Percentiles rank a stretch among this genome's conserved stretches.
phyloP scores from a whole-genome alignment of 2,113 vertebrate genomes.

The Seriola aureovittata region DNA sequence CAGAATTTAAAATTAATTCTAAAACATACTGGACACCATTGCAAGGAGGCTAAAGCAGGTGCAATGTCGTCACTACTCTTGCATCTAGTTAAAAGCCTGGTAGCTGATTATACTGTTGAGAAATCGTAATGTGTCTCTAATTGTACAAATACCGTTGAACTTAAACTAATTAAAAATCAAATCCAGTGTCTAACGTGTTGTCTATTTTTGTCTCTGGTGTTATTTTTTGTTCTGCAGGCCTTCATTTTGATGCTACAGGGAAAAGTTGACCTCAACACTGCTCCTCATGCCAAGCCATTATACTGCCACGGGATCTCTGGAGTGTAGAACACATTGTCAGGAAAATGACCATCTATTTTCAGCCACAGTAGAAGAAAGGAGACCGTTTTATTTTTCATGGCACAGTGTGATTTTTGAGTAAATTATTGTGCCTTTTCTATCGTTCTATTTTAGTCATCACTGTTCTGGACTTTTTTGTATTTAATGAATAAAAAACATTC shows the following conservation, averaged over 20 bases:
- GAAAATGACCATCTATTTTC: constrained; percentile 77
- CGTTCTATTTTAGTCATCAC: constrained; percentile 78
- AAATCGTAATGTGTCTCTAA: not conserved
- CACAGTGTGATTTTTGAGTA: constrained; percentile 78
- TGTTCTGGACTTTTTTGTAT: constrained; percentile 81
- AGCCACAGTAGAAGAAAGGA: constrained; percentile 67
- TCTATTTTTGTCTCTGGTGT: not conserved
- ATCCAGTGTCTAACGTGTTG: not conserved
- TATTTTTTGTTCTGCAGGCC: constrained; percentile 58
- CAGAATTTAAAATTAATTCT: too few species aligned
- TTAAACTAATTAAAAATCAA: not conserved
- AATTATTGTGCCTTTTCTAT: constrained; percentile 84
- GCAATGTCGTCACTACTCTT: too few species aligned
- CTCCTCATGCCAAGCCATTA: constrained; percentile 82
- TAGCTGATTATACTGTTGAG: not conserved
- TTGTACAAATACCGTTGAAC: not conserved
- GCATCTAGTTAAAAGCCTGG: too few species aligned
- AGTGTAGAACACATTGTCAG: constrained; percentile 65
- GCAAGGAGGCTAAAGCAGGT: too few species aligned
- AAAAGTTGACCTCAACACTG: constrained; percentile 82
- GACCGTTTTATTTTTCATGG: constrained; percentile 77
- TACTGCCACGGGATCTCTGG: constrained; percentile 77
- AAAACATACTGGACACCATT: too few species aligned
- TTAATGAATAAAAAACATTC: constrained; percentile 81
- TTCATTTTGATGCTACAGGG: constrained; percentile 80